A percentile compares a stretch with the other conserved stretches of the same genome.
phyloP scores from a whole-genome alignment of 2,797 vertebrate species.

The Schizopygopsis pylzovi region DNA sequence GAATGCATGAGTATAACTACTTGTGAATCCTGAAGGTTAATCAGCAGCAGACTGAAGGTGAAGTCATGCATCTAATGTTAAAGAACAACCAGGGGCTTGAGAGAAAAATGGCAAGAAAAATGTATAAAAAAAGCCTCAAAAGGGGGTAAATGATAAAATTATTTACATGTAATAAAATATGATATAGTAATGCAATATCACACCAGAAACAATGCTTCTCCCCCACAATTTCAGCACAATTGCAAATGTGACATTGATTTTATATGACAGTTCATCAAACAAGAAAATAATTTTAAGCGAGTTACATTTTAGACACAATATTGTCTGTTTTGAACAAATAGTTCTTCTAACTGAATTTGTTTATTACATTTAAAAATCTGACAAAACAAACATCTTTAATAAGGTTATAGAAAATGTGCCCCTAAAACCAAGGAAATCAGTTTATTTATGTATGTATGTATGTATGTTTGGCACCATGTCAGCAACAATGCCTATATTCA shows the following conservation, averaged over 20 bases:
- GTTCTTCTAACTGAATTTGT: not conserved
- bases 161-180: not conserved
- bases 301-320: not conserved
- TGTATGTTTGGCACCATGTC: too few relatives aligned
- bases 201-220: too few relatives aligned
- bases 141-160: not conserved
- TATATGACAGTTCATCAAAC: too few relatives aligned
- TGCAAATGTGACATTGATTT: not conserved
- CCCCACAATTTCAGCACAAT: not conserved
- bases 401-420: not conserved
- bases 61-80: not conserved
- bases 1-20: not conserved
- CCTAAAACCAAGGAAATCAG: not conserved
- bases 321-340: not conserved
- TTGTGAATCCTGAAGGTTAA: not conserved
- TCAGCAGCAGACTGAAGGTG: constrained; percentile 3
- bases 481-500: too few relatives aligned
- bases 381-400: not conserved
- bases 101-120: not conserved
- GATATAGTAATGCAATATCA: not conserved
- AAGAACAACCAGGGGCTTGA: not conserved
- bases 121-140: not conserved
- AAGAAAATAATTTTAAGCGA: too few relatives aligned
- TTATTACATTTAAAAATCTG: not conserved
- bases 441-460: not conserved